Evolutionary conservation across 2,888 invertebrate species (phyloP), one percentile per base, ranked within the genome.

Genomic region (Drosophila putrida): DNA sequence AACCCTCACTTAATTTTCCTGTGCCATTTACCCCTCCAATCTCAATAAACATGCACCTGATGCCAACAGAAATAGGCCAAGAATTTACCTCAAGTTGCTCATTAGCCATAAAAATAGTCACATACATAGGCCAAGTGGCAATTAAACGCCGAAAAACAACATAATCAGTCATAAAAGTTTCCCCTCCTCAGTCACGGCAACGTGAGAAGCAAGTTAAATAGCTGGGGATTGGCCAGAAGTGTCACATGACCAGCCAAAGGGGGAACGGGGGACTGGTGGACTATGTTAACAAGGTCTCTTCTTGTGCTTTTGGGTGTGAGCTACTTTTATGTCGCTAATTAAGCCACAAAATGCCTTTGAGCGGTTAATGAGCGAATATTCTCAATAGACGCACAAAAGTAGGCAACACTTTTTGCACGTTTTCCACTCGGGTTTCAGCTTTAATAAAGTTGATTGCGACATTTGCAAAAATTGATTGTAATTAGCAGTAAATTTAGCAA

Each of bases 31-130:
- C 63, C 57, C 62, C 27, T 41, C 46, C 51, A 57, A 39, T 27
- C 41, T 27, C 57, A 46, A 60, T 49, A 62, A 36, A 25, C 54
- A 47, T 65, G 51, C 81, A 83, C 84, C 78, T 86, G 83, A 83
- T 74, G 64, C 68, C 51, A 2, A 11, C 36, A n/a, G 20, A 46
- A 71, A 66, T 53, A 49, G 68, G 25, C 63, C 50, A 54, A 57
- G 67, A 82, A 79, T 66, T 70, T 64, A 69, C 63, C 72, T 67
- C 75, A 71, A 82, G 73, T 69, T 72, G 82, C 88, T 87, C 78
- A 82, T 87, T 82, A 82, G 66, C 85, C 82, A 82, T 87, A 84
- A 87, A 87, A 82, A 76, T 84, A 81, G 84, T 87, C 84, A 87
- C 78, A 82, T 80, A 54, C 59, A 27, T 36, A 60, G 60, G 63